Evolutionary conservation across 1,140 invertebrate genomes (phyloP).

Genomic region (Euura saliciscinereae): DNA sequence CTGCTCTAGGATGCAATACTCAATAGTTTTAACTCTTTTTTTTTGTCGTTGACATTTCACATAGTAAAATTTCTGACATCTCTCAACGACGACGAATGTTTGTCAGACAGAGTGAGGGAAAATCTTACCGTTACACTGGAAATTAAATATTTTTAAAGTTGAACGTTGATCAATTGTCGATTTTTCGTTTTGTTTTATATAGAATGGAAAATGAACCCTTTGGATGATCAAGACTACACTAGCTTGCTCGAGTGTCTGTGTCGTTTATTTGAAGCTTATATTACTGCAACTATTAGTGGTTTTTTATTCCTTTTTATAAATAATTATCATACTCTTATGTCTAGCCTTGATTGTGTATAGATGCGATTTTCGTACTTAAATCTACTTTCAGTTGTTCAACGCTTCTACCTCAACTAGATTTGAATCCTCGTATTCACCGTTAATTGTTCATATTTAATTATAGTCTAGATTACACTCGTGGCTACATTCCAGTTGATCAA

Average conservation of each 20-base stretch:
- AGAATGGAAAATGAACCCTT: too few species aligned
- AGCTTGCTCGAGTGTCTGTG: constrained; percentile 1
- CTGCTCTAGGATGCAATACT: constrained; percentile 1
- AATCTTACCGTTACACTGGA: too few species aligned
- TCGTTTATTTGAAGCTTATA: constrained; percentile 11
- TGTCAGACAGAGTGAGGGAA: too few species aligned
- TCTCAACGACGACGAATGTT: too few species aligned
- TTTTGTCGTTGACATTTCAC: neutral
- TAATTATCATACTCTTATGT: neutral
- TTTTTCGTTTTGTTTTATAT: too few species aligned
- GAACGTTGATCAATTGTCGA: too few species aligned
- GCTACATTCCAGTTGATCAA: neutral
- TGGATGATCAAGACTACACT: neutral
- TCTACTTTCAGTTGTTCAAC: neutral
- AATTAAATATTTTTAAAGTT: too few species aligned
- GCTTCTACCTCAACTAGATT: neutral
- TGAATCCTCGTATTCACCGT: neutral
- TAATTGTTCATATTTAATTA: neutral
- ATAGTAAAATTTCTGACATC: neutral
- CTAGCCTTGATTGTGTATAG: constrained; percentile 17
- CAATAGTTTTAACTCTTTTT: neutral
- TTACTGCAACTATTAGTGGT: constrained; percentile 5
- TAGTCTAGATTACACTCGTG: neutral
- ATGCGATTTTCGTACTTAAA: constrained; percentile 14
- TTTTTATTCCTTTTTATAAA: constrained; percentile 13